Evolutionary conservation across 1,140 invertebrate genomes (phyloP), one percentile per base, ranked within the genome.

Genomic region (Capitella teleta): DNA sequence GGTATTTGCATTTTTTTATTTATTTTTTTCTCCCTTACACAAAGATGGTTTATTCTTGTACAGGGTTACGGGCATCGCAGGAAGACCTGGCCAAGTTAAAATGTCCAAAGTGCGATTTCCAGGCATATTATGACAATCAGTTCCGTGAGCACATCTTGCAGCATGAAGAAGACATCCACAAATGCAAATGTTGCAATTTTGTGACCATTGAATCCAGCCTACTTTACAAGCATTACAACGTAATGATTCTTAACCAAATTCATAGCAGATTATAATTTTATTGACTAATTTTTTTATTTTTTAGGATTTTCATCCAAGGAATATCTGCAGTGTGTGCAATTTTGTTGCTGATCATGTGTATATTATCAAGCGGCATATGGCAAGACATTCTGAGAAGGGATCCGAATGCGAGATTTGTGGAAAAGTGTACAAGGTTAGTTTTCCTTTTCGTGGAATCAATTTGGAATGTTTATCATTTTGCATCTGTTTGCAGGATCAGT

Each of bases 291-390:
- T 53, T 2, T 25, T 53, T 45, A 49, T 37, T 21, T 59, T 62
- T 14, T 52, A 73, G 70, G 61, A 64, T 32, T 55, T 56, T 10
- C 72, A 74, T 56, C 70, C 70, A 18, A 64, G 67, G 47, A 66
- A 63, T 55, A 66, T 71, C 41, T 74, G 72, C 47, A 47, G 41
- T 6, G 57, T 64, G 12, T 74, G 72, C 59, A 63, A 66, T 25
- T 68, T 68, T 53, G 71, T 62, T 57, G 63, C 69, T 3, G 70
- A 74, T 47, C 67, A 73, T 59, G 62, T 64, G 1, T 74, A 72
- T 48, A 59, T 72, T 25, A 68, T 74, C 34, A 70, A 70, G 52
- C 52, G 72, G 30, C 72, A 74, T 56, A 67, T 66, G 60, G 62
- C 68, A 57, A 47, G 69, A 45, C 72, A 74, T 54, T 66, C 54